These are phyloP conservation scores for Macrotis lagotis DNA, from an alignment of 2,113 vertebrate species.

Conservation along the genomic window DNA sequence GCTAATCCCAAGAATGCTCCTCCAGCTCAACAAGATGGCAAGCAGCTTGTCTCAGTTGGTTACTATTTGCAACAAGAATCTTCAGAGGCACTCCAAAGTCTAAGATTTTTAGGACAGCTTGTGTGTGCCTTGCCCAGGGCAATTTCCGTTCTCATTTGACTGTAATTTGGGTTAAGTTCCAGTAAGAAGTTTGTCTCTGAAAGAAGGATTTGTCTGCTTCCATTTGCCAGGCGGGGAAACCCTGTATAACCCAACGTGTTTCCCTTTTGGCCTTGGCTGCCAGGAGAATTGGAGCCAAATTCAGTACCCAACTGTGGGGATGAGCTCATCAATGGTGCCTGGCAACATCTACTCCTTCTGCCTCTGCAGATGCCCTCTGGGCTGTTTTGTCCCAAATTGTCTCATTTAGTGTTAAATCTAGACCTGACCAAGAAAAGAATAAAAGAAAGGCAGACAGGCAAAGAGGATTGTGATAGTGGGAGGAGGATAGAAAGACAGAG, in stretches of 20 bases:
- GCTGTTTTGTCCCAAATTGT: constrained; percentile 2
- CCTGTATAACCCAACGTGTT: not conserved
- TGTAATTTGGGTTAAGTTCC: not conserved
- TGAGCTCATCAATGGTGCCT: not conserved
- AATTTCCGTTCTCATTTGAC: not conserved
- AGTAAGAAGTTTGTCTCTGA: not conserved
- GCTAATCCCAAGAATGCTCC: not conserved
- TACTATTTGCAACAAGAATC: not conserved
- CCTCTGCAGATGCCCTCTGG: not conserved
- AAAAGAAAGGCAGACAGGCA: not conserved
- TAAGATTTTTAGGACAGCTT: not conserved
- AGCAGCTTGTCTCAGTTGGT: not conserved
- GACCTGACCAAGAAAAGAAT: not conserved
- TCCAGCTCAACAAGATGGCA: not conserved
- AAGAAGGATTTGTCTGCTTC: not conserved
- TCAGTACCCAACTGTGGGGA: not conserved
- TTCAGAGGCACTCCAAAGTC: not conserved
- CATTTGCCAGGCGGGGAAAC: not conserved
- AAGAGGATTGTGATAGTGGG: not conserved
- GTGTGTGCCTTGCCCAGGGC: not conserved
- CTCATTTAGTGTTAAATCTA: not conserved
- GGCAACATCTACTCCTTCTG: not conserved
- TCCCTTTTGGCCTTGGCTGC: constrained; percentile 1
- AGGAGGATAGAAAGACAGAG: not conserved
- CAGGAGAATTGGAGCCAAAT: not conserved